These are phyloP conservation scores for Varecia variegata DNA, from an alignment of 2,797 vertebrate genomes.

Conservation along the genomic window DNA sequence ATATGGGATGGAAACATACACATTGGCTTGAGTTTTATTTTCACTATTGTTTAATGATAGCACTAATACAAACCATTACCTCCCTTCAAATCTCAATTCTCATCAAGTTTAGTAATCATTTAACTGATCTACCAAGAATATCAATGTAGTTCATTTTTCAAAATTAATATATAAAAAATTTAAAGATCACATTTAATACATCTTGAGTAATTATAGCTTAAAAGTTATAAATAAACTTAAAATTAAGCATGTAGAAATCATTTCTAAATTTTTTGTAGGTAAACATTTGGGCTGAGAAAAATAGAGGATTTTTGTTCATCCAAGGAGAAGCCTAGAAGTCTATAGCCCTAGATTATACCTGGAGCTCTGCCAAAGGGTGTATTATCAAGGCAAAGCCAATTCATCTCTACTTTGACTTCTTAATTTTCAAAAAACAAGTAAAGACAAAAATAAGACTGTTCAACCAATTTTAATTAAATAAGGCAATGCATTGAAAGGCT, in stretches of 20 bases:
- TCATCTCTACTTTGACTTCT: slow-evolving; percentile 21
- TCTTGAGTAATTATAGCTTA: slow-evolving; percentile 23
- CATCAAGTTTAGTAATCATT: slow-evolving; percentile 42
- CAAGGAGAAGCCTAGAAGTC: slow-evolving; percentile 20
- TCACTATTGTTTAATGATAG: not conserved
- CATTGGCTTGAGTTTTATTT: not conserved
- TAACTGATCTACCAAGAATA: not conserved
- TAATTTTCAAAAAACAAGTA: not conserved
- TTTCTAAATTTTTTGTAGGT: slow-evolving; percentile 44
- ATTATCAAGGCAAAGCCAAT: slow-evolving; percentile 28
- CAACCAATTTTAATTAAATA: slow-evolving; percentile 28
- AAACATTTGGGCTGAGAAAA: slow-evolving; percentile 30
- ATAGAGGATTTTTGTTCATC: slow-evolving; percentile 30
- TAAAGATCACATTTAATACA: not conserved
- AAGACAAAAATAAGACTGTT: not conserved
- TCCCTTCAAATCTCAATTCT: not conserved
- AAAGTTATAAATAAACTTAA: slow-evolving; percentile 14
- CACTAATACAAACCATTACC: not conserved
- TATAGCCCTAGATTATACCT: slow-evolving; percentile 43
- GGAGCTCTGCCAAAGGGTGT: slow-evolving; percentile 16
- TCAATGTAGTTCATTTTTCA: not conserved
- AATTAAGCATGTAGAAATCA: not conserved
- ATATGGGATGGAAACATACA: not conserved
- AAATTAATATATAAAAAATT: not conserved
- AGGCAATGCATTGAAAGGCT: not conserved